A percentile compares a stretch with the other conserved stretches of the same genome.
Conservation (phyloP, 2,797 vertebrate species). For the Hephaestus fuliginosus region DNA sequence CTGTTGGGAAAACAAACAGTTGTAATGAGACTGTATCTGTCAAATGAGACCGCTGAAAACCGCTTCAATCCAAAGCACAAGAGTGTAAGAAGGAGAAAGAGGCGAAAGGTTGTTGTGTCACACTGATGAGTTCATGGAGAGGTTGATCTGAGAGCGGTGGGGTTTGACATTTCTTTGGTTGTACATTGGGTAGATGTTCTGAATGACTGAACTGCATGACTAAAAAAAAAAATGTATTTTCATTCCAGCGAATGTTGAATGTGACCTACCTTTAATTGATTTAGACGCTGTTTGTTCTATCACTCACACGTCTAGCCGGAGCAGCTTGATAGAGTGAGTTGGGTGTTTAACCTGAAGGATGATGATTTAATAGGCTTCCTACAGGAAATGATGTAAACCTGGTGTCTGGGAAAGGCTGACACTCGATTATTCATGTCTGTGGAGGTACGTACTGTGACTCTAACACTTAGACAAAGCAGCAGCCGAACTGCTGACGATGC, state of each 20-base stretch:
- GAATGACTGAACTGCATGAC: background rate
- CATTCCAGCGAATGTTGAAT: conserved; percentile 20
- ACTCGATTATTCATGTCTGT: conserved; percentile 70
- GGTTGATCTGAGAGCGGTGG: conserved; percentile 8
- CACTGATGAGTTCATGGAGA: background rate
- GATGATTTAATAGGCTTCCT: conserved; percentile 70
- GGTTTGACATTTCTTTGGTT: background rate
- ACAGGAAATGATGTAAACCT: conserved; percentile 72
- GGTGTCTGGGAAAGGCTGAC: conserved; percentile 72
- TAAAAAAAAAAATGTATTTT: background rate
- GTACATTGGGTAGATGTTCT: background rate
- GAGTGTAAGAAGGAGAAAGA: conserved; percentile 1
- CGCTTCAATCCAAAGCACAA: conserved; percentile 20
- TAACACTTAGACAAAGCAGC: conserved; percentile 58
- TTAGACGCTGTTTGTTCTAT: conserved; percentile 50
- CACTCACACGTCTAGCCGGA: conserved; percentile 28
- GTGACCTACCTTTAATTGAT: conserved; percentile 44
- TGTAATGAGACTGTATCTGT: conserved; percentile 76
- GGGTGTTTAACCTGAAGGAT: conserved; percentile 59
- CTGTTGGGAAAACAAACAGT: conserved; percentile 86
- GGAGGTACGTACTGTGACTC: conserved; percentile 50
- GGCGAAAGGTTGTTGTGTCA: conserved; percentile 1
- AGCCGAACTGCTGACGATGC: conserved; percentile 67
- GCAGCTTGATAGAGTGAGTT: conserved; percentile 58
- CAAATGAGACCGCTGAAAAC: conserved; percentile 56